Evolutionary conservation across 1,140 invertebrate genomes (phyloP).

Genomic region (fruit fly (Drosophila melanogaster)): Release_6_plus_ISO1_MT NT_033777.3:11053501-11054000

Average conservation of each 20-base stretch:
- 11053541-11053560: background rate
- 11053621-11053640: slow-evolving; percentile 49
- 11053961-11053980: slow-evolving; percentile 75
- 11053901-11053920: slow-evolving; percentile 53
- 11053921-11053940: slow-evolving; percentile 61
- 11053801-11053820: slow-evolving; percentile 27
- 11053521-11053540: background rate
- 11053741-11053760: slow-evolving; percentile 18
- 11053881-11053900: slow-evolving; percentile 68
- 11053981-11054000: slow-evolving; percentile 64
- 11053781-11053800: slow-evolving; percentile 57
- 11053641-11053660: slow-evolving; percentile 49
- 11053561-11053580: background rate
- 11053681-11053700: slow-evolving; percentile 26
- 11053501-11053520: background rate
- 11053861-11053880: slow-evolving; percentile 70
- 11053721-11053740: slow-evolving; percentile 63
- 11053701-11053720: slow-evolving; percentile 58
- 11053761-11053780: slow-evolving; percentile 61
- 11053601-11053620: slow-evolving; percentile 48
- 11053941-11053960: slow-evolving; percentile 73
- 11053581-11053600: slow-evolving; percentile 4
- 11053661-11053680: slow-evolving; percentile 33
- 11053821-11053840: slow-evolving; percentile 1
- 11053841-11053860: slow-evolving; percentile 70